Conservation (phyloP, 2,113 vertebrate genomes). For the Anhinga rufa region DNA sequence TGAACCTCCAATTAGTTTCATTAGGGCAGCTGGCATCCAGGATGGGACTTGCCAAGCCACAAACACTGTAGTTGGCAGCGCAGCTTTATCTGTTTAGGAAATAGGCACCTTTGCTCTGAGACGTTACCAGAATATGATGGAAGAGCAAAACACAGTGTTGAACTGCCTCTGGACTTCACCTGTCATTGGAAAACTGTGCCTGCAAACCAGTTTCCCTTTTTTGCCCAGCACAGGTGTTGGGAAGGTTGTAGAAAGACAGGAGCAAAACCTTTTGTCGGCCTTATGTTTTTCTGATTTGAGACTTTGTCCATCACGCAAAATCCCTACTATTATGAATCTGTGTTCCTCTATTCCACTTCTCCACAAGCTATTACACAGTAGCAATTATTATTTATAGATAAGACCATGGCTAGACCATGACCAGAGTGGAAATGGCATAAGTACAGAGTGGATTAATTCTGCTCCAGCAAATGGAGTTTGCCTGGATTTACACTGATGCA, state of each 20-base stretch:
- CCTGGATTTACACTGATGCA: neutral
- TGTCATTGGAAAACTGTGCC: neutral
- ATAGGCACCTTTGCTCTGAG: neutral
- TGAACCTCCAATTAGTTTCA: conserved; percentile 23
- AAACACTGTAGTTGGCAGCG: neutral
- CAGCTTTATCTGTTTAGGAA: neutral
- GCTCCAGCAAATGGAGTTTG: neutral
- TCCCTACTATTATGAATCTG: neutral
- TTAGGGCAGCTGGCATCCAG: neutral
- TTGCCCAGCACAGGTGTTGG: neutral
- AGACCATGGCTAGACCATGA: neutral
- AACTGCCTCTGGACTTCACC: neutral
- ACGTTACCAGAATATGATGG: neutral
- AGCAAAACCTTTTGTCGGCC: neutral
- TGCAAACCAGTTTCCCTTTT: neutral
- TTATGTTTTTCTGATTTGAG: neutral
- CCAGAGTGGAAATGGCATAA: neutral
- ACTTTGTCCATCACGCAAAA: neutral
- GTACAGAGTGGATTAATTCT: neutral
- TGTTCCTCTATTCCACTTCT: neutral
- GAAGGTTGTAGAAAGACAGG: neutral
- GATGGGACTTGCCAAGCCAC: neutral
- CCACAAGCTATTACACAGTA: neutral
- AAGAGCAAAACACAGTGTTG: neutral
- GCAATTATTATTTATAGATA: neutral